Evolutionary conservation across 2,113 vertebrate species (phyloP).

Genomic region (Petrocephalus zakoni): DNA sequence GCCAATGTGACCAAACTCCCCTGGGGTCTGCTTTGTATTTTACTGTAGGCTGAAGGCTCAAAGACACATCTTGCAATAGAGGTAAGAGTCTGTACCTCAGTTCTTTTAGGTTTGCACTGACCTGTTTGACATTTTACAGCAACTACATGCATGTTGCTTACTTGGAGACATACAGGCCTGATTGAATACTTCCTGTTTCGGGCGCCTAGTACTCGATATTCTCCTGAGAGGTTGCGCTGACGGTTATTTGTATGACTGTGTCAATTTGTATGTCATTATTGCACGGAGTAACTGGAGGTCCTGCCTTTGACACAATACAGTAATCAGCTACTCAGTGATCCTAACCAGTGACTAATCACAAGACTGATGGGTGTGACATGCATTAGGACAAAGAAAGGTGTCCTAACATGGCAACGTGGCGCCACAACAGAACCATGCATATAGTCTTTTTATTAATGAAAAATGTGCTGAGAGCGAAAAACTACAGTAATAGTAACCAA

Average conservation of each 20-base stretch:
- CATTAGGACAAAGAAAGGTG: constrained; percentile 7
- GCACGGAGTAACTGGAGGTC: background rate
- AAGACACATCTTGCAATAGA: background rate
- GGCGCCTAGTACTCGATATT: background rate
- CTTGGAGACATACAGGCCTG: background rate
- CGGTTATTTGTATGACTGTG: background rate
- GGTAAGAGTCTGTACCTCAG: background rate
- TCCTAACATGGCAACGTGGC: background rate
- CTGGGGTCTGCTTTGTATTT: background rate
- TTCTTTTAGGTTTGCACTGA: background rate
- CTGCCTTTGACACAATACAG: background rate
- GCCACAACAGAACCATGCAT: background rate
- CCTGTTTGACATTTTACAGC: background rate
- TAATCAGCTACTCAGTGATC: constrained; percentile 10
- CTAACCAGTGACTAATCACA: constrained; percentile 5
- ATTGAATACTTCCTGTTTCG: background rate
- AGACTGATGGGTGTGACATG: background rate
- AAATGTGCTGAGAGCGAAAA: background rate
- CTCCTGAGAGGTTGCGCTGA: background rate
- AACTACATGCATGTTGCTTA: background rate
- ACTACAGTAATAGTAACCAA: background rate
- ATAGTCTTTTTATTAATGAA: background rate
- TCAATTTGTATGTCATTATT: constrained; percentile 12
- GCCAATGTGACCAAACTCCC: background rate
- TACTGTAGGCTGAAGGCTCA: background rate